phyloP scores from a whole-genome alignment of 2,888 invertebrate genomes.

The Watsonalla binaria region DNA sequence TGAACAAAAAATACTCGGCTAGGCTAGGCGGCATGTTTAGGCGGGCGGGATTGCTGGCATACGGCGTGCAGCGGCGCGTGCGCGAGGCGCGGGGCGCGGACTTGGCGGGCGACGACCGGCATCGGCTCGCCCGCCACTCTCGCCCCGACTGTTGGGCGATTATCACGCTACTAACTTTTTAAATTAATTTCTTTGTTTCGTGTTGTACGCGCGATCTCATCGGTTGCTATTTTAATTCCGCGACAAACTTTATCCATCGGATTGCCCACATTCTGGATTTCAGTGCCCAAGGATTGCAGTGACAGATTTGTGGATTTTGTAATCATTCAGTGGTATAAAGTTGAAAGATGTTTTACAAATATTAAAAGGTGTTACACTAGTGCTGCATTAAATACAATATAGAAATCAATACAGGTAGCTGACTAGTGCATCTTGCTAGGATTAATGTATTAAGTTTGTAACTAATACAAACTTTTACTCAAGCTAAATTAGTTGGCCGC shows the following conservation, averaged over 20 bases:
- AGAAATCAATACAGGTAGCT: too few relatives aligned
- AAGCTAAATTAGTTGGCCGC: slow-evolving; percentile 62
- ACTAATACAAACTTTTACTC: slow-evolving; percentile 4
- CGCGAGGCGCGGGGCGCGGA: slow-evolving; percentile 47
- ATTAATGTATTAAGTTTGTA: neutral
- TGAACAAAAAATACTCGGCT: slow-evolving; percentile 39
- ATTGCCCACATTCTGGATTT: slow-evolving; percentile 58
- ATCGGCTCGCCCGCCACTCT: slow-evolving; percentile 58
- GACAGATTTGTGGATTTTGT: slow-evolving; percentile 43
- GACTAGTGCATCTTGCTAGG: too few relatives aligned
- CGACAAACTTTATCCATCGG: slow-evolving; percentile 30
- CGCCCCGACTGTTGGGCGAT: slow-evolving; percentile 54
- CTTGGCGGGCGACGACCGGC: slow-evolving; percentile 40
- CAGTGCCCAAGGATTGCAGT: slow-evolving; percentile 76
- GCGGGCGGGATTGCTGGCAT: slow-evolving; percentile 37
- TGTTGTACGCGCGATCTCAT: slow-evolving; percentile 37
- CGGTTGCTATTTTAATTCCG: slow-evolving; percentile 59
- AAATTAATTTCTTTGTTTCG: slow-evolving; percentile 52
- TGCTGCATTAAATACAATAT: too few relatives aligned
- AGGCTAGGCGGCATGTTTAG: slow-evolving; percentile 50
- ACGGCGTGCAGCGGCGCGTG: slow-evolving; percentile 40
- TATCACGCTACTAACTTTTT: slow-evolving; percentile 27
- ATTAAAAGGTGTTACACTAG: too few relatives aligned
- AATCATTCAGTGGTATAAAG: neutral
- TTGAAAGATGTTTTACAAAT: neutral